Percentiles rank a stretch among this genome's conserved stretches.
Evolutionary conservation across 2,113 vertebrate species (phyloP).

Genomic region (Scartelaos histophorus): DNA sequence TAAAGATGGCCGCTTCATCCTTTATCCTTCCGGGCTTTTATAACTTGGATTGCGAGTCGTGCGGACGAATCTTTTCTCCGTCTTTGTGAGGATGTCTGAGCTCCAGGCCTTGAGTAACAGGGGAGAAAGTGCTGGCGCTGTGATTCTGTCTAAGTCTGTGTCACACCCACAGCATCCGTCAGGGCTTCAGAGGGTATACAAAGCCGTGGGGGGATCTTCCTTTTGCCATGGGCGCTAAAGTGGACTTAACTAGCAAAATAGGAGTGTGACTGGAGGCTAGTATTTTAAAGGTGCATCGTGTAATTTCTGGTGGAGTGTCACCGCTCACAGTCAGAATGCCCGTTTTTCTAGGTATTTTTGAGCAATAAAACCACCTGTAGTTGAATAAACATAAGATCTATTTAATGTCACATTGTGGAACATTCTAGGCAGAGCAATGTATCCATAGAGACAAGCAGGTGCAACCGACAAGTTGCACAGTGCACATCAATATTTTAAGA

Average conservation of each 20-base stretch:
- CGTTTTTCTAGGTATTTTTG: too few relatives aligned
- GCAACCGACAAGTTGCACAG: too few relatives aligned
- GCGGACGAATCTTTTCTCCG: constrained; percentile 31
- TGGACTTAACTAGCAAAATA: constrained; percentile 45
- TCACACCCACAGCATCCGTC: constrained; percentile 56
- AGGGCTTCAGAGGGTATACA: constrained; percentile 23
- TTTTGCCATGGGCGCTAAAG: constrained; percentile 55
- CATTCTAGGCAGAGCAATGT: too few relatives aligned
- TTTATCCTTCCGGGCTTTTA: not conserved
- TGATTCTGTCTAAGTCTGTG: constrained; percentile 19
- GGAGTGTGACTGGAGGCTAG: constrained; percentile 54
- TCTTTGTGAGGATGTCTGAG: constrained; percentile 46
- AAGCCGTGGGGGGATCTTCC: constrained; percentile 49
- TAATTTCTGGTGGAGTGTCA: too few relatives aligned
- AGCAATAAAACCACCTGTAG: too few relatives aligned
- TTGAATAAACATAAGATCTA: too few relatives aligned
- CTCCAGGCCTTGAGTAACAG: constrained; percentile 34
- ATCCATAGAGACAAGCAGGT: too few relatives aligned
- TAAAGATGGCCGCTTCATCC: constrained; percentile 35
- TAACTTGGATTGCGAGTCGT: constrained; percentile 39
- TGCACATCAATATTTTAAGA: constrained; percentile 13
- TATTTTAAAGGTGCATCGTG: not conserved
- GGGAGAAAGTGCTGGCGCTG: constrained; percentile 27
- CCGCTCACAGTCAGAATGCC: too few relatives aligned
- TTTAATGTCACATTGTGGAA: too few relatives aligned